Evolutionary conservation across 2,113 vertebrate species (phyloP).

Genomic region (Nipponia nippon): DNA sequence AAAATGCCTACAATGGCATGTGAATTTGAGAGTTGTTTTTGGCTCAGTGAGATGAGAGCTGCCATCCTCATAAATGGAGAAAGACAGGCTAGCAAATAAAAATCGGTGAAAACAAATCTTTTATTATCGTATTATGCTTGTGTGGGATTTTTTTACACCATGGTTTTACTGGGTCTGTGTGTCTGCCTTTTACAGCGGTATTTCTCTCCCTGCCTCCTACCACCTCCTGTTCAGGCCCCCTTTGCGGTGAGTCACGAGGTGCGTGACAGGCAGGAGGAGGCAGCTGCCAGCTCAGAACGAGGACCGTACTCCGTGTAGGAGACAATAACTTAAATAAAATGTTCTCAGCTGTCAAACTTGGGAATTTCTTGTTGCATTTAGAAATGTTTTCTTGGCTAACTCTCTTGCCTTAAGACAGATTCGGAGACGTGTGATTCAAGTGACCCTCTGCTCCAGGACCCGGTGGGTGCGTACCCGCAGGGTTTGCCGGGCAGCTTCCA

Average conservation of each 20-base stretch:
- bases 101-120: neutral
- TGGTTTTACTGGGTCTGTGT: neutral
- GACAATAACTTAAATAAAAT: neutral
- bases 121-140: neutral
- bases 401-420: neutral
- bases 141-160: neutral
- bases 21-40: neutral
- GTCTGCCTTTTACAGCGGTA: neutral
- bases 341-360: neutral
- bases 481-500: neutral
- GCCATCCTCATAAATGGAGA: neutral
- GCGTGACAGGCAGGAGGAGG: neutral
- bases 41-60: neutral
- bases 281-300: neutral
- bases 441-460: neutral
- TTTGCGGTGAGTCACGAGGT: neutral
- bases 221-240: neutral
- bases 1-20: neutral
- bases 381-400: neutral
- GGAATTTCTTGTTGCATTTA: neutral
- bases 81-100: neutral
- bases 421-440: neutral
- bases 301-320: neutral
- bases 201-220: neutral
- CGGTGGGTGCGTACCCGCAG: accelerated